Conservation (phyloP, 2,113 vertebrate species). For the Poicephalus meyeri region DNA sequence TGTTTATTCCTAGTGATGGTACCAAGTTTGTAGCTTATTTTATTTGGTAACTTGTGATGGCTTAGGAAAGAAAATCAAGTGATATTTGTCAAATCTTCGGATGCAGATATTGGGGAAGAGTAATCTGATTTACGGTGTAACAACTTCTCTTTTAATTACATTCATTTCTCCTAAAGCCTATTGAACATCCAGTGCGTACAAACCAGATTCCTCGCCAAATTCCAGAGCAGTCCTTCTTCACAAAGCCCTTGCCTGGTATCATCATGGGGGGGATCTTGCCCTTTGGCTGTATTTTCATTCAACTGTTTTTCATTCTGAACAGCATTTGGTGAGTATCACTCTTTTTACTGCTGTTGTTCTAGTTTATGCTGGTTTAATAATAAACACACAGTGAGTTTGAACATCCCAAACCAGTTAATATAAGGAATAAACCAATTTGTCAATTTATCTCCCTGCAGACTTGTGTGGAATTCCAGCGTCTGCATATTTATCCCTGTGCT, state of each 20-base stretch:
- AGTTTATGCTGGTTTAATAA: not conserved
- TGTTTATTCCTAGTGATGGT: not conserved
- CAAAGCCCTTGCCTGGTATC: slow-evolving; percentile 84
- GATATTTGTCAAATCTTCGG: not conserved
- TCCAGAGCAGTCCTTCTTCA: slow-evolving; percentile 87
- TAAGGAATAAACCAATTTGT: not conserved
- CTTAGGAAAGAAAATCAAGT: not conserved
- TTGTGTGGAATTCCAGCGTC: not conserved
- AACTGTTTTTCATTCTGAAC: slow-evolving; percentile 93
- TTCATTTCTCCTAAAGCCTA: slow-evolving; percentile 70
- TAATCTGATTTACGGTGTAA: not conserved
- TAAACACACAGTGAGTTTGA: not conserved
- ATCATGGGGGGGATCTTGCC: slow-evolving; percentile 90
- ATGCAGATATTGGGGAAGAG: not conserved
- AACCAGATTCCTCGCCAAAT: slow-evolving; percentile 88
- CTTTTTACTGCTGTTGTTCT: not conserved
- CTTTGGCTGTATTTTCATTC: slow-evolving; percentile 93
- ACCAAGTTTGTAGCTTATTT: not conserved
- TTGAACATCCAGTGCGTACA: slow-evolving; percentile 86
- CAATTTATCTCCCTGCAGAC: not conserved
- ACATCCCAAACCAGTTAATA: not conserved
- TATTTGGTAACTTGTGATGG: not conserved
- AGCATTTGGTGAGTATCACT: slow-evolving; percentile 85
- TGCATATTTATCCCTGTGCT: not conserved
- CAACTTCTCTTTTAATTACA: not conserved